Evolutionary conservation across 2,888 invertebrate genomes (phyloP).

Genomic region (Eristalis pertinax): DNA sequence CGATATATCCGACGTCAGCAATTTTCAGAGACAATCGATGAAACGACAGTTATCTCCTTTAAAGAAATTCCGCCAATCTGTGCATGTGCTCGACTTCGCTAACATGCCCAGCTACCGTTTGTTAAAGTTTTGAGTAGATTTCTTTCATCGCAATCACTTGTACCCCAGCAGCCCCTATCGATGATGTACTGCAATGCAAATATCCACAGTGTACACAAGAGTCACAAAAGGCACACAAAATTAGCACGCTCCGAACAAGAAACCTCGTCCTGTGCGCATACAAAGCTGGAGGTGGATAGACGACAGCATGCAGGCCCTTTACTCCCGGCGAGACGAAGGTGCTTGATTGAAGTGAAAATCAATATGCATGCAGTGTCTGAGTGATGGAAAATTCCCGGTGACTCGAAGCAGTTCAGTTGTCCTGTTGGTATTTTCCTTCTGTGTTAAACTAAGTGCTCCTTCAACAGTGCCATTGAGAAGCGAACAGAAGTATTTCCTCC

Average conservation of each 20-base stretch:
- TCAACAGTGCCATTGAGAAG: neutral
- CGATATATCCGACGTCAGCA: too few species aligned
- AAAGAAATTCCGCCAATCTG: too few species aligned
- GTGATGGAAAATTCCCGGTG: conserved; percentile 39
- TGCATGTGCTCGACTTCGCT: too few species aligned
- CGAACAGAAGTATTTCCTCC: neutral
- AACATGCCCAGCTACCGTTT: too few species aligned
- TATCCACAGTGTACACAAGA: too few species aligned
- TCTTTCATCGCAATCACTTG: too few species aligned
- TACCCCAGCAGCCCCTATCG: too few species aligned
- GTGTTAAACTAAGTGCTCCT: conserved; percentile 26
- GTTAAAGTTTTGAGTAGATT: too few species aligned
- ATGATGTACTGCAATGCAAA: too few species aligned
- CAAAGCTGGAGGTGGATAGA: neutral
- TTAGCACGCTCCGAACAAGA: neutral
- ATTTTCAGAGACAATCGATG: too few species aligned
- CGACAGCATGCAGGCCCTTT: neutral
- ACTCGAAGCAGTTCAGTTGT: neutral
- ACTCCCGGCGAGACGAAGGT: neutral
- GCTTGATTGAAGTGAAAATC: conserved; percentile 22
- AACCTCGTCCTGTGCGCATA: neutral
- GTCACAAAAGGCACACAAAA: too few species aligned
- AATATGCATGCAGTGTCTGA: conserved; percentile 40
- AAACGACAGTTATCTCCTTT: too few species aligned
- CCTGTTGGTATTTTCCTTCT: neutral